Conservation (phyloP, 92 coral and sea anemone genomes). For the Porites evermanni region DNA sequence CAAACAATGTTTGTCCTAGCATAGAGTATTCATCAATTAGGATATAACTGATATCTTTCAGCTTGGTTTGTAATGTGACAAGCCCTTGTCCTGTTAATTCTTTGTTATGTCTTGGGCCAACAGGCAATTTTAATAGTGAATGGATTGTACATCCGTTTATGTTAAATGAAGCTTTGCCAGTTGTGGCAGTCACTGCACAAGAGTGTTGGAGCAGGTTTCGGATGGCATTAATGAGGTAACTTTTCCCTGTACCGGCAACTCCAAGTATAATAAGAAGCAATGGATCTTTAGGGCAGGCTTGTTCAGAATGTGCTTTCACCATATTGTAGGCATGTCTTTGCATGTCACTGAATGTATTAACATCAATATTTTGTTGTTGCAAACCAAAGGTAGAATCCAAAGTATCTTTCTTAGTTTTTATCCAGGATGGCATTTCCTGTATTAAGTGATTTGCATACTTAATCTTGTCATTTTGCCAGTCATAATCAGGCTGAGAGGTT, state of each 20-base stretch:
- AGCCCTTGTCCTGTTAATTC: slow-evolving; percentile 42
- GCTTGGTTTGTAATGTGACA: slow-evolving; percentile 25
- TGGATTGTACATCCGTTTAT: slow-evolving; percentile 54
- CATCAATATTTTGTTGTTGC: slow-evolving; percentile 47
- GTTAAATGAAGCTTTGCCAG: slow-evolving; percentile 46
- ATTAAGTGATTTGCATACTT: slow-evolving; percentile 59
- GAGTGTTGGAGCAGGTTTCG: slow-evolving; percentile 41
- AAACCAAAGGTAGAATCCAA: slow-evolving; percentile 9
- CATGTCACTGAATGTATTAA: slow-evolving; percentile 45
- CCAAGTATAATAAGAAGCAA: slow-evolving; percentile 55
- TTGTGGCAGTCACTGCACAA: slow-evolving; percentile 42
- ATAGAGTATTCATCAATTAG: slow-evolving; percentile 50
- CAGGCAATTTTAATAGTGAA: slow-evolving; percentile 47
- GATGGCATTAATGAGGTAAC: slow-evolving; percentile 8
- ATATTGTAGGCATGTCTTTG: slow-evolving; percentile 58
- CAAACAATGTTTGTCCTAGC: neutral
- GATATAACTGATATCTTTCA: slow-evolving; percentile 42
- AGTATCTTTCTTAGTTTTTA: slow-evolving; percentile 56
- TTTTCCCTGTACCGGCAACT: slow-evolving; percentile 52
- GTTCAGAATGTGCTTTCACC: slow-evolving; percentile 43
- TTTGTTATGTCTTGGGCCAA: slow-evolving; percentile 45
- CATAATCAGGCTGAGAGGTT: slow-evolving; percentile 45
- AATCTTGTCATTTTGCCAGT: slow-evolving; percentile 65
- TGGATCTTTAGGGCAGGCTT: slow-evolving; percentile 54
- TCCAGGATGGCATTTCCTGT: slow-evolving; percentile 69